A percentile compares a stretch with the other conserved stretches of the same genome.
Conservation (phyloP, 2,797 vertebrate genomes). For the Falco columbarius region DNA sequence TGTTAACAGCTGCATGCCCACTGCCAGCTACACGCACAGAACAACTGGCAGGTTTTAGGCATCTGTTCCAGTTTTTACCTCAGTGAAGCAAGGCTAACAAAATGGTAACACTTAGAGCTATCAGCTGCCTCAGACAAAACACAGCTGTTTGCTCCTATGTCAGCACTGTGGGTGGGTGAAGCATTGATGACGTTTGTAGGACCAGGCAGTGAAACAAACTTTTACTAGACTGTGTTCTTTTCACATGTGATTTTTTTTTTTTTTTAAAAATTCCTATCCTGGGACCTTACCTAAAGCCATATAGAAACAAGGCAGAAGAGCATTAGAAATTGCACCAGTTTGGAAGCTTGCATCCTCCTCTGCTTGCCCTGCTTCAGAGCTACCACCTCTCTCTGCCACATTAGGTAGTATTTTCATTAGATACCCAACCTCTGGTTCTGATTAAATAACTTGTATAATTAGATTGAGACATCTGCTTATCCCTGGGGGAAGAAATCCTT, state of each 20-base stretch:
- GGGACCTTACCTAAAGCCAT: not conserved
- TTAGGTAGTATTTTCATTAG: not conserved
- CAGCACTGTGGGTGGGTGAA: not conserved
- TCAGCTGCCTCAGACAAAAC: not conserved
- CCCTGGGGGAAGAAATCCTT: constrained; percentile 58
- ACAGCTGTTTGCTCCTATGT: not conserved
- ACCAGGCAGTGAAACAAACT: not conserved
- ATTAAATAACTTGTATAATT: constrained; percentile 66
- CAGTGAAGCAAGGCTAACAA: not conserved
- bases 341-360: not conserved
- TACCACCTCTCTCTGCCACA: not conserved
- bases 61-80: not conserved
- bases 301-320: not conserved
- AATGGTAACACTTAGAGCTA: not conserved
- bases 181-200: not conserved
- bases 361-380: not conserved
- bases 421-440: constrained; percentile 22
- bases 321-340: not conserved
- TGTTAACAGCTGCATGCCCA: not conserved
- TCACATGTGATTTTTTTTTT: not conserved
- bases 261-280: not conserved
- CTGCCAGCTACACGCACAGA: accelerated
- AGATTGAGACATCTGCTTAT: constrained; percentile 54
- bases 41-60: not conserved
- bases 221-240: not conserved